Conservation (phyloP, 2,113 vertebrate species). For the Sigmodon hispidus region DNA sequence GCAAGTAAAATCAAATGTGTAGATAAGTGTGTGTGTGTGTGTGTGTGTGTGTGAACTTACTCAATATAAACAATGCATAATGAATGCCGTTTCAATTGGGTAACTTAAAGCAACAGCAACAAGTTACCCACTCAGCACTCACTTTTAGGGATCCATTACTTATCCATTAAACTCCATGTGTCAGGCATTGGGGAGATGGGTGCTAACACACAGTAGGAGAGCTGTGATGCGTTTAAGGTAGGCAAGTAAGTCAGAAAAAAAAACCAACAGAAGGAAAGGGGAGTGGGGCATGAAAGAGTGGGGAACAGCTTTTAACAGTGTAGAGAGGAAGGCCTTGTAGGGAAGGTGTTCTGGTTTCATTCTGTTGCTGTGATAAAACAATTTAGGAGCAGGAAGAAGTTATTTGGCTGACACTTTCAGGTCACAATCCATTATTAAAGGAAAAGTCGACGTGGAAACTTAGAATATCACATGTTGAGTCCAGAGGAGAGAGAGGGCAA, state of each 20-base stretch:
- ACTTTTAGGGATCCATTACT: background rate
- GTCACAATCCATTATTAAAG: background rate
- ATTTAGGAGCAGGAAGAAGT: background rate
- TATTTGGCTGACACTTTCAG: background rate
- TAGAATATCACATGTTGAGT: background rate
- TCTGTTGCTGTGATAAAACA: background rate
- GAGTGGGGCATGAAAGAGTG: accelerated
- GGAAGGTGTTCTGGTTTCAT: background rate
- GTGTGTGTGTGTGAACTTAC: background rate
- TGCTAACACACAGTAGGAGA: background rate
- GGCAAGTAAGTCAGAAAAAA: background rate
- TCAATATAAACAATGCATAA: background rate
- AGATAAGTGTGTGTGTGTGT: background rate
- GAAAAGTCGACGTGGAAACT: background rate
- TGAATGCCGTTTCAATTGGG: background rate
- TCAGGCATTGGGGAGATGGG: background rate
- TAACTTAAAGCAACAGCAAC: background rate
- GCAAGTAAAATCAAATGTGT: background rate
- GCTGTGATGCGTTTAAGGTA: background rate
- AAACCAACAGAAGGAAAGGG: background rate
- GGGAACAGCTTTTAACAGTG: background rate
- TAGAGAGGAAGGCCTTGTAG: background rate
- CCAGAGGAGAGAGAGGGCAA: background rate
- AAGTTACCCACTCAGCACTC: background rate
- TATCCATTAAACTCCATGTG: background rate